phyloP scores from a whole-genome alignment of 2,888 invertebrate species.

The Epinotia bilunana region DNA sequence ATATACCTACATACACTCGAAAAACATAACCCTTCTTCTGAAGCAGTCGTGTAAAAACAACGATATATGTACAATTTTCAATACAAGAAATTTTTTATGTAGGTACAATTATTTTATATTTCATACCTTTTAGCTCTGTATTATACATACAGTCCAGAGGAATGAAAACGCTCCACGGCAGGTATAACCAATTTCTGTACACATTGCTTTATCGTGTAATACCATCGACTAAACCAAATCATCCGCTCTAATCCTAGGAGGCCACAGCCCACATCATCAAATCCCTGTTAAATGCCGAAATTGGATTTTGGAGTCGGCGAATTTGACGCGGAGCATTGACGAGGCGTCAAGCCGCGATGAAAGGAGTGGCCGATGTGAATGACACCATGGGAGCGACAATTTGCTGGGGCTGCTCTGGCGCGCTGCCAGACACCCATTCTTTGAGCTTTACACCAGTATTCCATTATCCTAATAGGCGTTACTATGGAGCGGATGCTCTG shows the following conservation, averaged over 20 bases:
- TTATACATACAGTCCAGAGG: too few species aligned
- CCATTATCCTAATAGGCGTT: conserved; percentile 72
- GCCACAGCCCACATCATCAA: background rate
- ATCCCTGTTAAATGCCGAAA: background rate
- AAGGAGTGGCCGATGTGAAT: conserved; percentile 26
- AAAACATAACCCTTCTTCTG: too few species aligned
- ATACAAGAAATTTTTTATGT: too few species aligned
- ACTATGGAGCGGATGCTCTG: conserved; percentile 58
- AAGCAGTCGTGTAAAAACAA: too few species aligned
- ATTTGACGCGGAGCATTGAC: conserved; percentile 49
- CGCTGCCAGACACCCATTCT: conserved; percentile 67
- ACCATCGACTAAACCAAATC: background rate
- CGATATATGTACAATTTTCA: too few species aligned
- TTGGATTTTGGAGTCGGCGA: conserved; percentile 23
- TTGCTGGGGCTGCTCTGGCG: conserved; percentile 59
- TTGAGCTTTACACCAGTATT: conserved; percentile 71
- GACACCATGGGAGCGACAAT: conserved; percentile 47
- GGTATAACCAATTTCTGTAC: too few species aligned
- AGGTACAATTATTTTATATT: too few species aligned
- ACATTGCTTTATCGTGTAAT: background rate
- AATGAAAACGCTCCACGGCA: too few species aligned
- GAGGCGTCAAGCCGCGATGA: conserved; percentile 27
- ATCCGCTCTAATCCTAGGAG: background rate
- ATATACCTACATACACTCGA: too few species aligned
- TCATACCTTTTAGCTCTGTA: too few species aligned